phyloP scores from a whole-genome alignment of 2,113 vertebrate species.

The Calyptommatus sinebrachiatus region DNA sequence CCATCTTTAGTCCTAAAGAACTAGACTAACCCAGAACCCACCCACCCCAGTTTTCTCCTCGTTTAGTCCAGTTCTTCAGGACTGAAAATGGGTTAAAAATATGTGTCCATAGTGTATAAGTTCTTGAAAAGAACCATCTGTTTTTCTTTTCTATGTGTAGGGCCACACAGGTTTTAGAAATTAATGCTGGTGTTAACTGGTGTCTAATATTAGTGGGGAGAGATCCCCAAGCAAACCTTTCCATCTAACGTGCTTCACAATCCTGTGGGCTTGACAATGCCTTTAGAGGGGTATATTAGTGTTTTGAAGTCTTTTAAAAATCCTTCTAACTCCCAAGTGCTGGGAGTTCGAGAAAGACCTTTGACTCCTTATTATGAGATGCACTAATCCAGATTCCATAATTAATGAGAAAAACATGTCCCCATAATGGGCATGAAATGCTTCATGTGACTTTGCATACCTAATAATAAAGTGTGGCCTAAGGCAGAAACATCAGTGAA shows the following conservation, averaged over 20 bases:
- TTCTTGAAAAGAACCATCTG: neutral
- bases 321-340: neutral
- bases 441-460: conserved; percentile 11
- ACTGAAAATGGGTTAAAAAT: no score
- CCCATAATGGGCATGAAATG: neutral
- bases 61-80: no score
- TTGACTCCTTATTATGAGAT: neutral
- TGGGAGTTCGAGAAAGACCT: neutral
- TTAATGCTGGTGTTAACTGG: conserved; percentile 21
- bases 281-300: neutral
- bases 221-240: neutral
- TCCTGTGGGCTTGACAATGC: neutral
- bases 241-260: neutral
- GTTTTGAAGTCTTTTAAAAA: neutral
- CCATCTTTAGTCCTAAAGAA: no score
- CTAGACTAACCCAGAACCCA: no score
- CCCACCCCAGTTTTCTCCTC: no score
- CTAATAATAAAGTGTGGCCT: neutral
- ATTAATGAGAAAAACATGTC: neutral
- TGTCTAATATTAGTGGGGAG: neutral
- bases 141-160: neutral
- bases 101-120: neutral
- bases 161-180: conserved; percentile 4
- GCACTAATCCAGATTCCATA: neutral
- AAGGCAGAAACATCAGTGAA: neutral